phyloP scores from a whole-genome alignment of 2,113 vertebrate genomes.

The Trochalopteron elliotii region DNA sequence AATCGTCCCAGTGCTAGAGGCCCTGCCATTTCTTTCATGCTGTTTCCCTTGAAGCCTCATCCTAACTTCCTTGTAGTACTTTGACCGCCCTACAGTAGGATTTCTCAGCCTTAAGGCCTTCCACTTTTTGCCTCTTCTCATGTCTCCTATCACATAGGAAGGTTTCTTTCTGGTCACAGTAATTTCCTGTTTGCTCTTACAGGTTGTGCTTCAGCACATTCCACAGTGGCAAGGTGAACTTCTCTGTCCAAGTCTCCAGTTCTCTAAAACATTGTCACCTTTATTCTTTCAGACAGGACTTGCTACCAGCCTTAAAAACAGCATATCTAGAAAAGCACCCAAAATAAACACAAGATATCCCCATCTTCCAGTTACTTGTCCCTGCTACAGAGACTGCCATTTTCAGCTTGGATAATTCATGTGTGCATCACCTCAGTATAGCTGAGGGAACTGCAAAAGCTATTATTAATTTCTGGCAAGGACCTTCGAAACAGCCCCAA shows the following conservation, averaged over 20 bases:
- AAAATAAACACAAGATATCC: neutral
- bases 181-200: neutral
- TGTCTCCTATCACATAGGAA: neutral
- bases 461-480: neutral
- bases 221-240: neutral
- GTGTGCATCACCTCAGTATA: neutral
- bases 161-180: neutral
- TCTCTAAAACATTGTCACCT: neutral
- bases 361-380: neutral
- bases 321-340: neutral
- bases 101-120: neutral
- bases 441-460: neutral
- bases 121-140: neutral
- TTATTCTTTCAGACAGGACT: neutral
- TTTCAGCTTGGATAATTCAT: neutral
- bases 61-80: neutral
- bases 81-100: neutral
- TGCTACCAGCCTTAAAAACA: neutral
- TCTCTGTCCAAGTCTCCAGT: neutral
- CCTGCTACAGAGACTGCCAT: neutral
- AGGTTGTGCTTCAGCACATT: neutral
- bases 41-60: neutral
- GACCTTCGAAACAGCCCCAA: neutral
- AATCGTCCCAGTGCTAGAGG: neutral
- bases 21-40: neutral